A percentile compares a stretch with the other conserved stretches of the same genome.
Evolutionary conservation across 2,113 vertebrate genomes (phyloP).

Genomic region (Pangasianodon gigas): DNA sequence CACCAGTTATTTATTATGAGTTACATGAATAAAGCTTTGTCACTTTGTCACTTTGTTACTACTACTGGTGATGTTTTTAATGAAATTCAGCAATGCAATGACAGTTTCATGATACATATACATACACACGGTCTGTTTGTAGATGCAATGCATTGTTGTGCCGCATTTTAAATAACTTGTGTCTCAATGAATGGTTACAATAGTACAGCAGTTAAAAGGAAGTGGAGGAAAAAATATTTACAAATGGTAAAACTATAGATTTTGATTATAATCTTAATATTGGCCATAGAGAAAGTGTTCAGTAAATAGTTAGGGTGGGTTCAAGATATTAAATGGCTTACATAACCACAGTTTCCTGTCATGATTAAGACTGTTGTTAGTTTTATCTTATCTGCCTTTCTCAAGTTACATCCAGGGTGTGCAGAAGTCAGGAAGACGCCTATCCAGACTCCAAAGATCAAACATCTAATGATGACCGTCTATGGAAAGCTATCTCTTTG

Average conservation of each 20-base stretch:
- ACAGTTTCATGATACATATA: background rate
- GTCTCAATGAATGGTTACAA: background rate
- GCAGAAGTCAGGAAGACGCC: constrained; percentile 17
- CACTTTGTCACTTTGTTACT: background rate
- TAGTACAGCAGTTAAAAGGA: background rate
- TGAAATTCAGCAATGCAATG: background rate
- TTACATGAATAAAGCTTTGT: constrained; percentile 4
- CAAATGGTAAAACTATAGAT: background rate
- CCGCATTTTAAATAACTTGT: background rate
- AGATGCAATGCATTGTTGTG: background rate
- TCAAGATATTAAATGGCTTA: background rate
- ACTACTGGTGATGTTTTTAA: background rate
- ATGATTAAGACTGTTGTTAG: background rate
- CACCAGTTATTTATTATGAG: background rate
- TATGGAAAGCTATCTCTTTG: background rate
- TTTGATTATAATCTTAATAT: background rate
- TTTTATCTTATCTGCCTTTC: constrained; percentile 24
- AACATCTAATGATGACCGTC: constrained; percentile 3
- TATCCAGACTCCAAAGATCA: constrained; percentile 27
- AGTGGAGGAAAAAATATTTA: background rate
- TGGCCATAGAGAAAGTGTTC: background rate
- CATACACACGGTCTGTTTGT: background rate
- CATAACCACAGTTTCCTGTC: background rate
- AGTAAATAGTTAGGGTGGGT: background rate
- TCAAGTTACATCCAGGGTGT: constrained; percentile 17